Base-by-base conservation (phyloP, 2,888 invertebrate genomes). In the Oscheius sp. region DNA sequence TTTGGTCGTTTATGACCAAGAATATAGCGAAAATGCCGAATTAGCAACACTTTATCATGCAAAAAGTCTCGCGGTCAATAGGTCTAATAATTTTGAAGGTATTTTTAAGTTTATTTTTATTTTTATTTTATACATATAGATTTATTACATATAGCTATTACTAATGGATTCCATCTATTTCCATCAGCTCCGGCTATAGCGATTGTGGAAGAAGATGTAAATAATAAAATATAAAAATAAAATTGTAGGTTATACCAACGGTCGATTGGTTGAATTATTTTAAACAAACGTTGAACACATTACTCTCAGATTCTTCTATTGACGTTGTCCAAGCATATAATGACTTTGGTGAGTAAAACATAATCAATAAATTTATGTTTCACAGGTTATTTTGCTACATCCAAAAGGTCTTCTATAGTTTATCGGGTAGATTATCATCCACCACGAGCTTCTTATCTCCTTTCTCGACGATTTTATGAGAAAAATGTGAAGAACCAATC, bases 31-130 rank as follows among this genome's bases (percentile, higher is more conserved):
- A 70, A 82, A 85, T 66, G 85, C 81, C 3, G 86, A 86, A 24
- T 78, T 88, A 38, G 87, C 87, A 2, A 75, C 81, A 4, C 73
- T 88, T 41, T 88, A 87, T 82, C 85, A 85, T 38, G 86, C 87
- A 71, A 82, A 85, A 50, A 83, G 86, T 51, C 69, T 79, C 2
- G 83, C 85, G 49, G 71, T 88, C 28, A 72, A 81, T 38, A 81
- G 86, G 26, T 86, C 86, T 68, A 79, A 81, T 8, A 77, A 76
- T 44, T 47, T 32, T 32, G 32, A 47, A 3, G 49, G 28, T 32
- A n/a, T n/a, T n/a, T n/a, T 17, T 17, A 12, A 38, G 12, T 9
- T 9, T 12, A 5, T 5, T n/a, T 14, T 1, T 17, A 30, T 50
- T n/a, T n/a, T n/a, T n/a, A 74, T 33, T 68, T 57, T 33, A 12